A percentile compares a stretch with the other conserved stretches of the same genome.
phyloP scores from a whole-genome alignment of 2,888 invertebrate species.

The Allygus modestus region DNA sequence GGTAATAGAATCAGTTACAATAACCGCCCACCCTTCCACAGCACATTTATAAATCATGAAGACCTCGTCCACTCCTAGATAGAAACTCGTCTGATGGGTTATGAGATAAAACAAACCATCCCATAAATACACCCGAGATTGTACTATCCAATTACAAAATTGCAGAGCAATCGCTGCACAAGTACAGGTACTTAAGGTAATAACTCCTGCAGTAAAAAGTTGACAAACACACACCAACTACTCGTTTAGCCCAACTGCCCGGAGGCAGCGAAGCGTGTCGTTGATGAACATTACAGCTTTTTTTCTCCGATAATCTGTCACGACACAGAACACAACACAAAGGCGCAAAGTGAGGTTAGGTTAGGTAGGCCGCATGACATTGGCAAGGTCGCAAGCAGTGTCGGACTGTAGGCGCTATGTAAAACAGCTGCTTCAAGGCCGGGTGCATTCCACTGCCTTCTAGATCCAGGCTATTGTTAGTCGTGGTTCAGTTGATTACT shows the following conservation, averaged over 20 bases:
- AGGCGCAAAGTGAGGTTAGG: neutral
- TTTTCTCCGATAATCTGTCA: conserved; percentile 37
- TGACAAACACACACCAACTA: conserved; percentile 22
- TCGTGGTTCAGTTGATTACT: conserved; percentile 13
- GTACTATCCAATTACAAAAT: conserved; percentile 27
- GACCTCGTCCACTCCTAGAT: neutral
- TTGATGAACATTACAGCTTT: neutral
- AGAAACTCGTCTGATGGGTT: neutral
- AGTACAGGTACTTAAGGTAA: conserved; percentile 7
- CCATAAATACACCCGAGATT: conserved; percentile 4
- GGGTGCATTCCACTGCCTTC: conserved; percentile 46
- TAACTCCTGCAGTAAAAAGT: conserved; percentile 5
- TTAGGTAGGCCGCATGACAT: conserved; percentile 31
- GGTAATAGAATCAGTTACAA: too few species aligned
- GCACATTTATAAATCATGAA: neutral
- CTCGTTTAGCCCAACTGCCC: conserved; percentile 12
- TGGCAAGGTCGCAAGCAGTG: conserved; percentile 21
- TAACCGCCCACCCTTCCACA: neutral
- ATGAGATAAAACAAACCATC: conserved; percentile 6
- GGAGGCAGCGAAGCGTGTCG: neutral
- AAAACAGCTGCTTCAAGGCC: conserved; percentile 34
- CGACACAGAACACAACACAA: neutral
- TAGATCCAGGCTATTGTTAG: conserved; percentile 41
- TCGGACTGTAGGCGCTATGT: conserved; percentile 3
- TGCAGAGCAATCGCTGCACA: conserved; percentile 6